Conservation (phyloP, 2,797 vertebrate species). For the Gymnopithys bicolor region DNA sequence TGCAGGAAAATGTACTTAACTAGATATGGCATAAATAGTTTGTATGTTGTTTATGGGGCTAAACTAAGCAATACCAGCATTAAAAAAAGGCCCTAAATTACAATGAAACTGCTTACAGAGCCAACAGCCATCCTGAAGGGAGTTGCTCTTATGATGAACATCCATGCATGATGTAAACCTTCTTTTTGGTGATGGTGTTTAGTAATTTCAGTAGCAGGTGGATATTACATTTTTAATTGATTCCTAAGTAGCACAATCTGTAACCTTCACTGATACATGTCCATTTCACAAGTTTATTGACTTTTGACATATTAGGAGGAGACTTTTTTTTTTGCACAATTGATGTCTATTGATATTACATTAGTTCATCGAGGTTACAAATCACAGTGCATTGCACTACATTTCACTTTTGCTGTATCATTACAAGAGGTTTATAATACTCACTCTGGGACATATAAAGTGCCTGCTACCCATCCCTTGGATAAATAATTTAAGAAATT, state of each 20-base stretch:
- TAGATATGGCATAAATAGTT: neutral
- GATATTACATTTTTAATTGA: slow-evolving; percentile 65
- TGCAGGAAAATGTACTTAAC: neutral
- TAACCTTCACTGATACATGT: slow-evolving; percentile 52
- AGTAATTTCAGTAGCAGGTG: slow-evolving; percentile 44
- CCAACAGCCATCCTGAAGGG: neutral
- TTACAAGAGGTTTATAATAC: slow-evolving; percentile 50
- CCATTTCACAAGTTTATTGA: slow-evolving; percentile 63
- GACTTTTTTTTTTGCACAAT: slow-evolving; percentile 20
- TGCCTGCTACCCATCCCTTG: slow-evolving; percentile 49
- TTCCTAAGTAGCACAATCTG: slow-evolving; percentile 55
- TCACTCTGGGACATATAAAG: slow-evolving; percentile 50
- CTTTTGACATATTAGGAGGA: slow-evolving; percentile 45
- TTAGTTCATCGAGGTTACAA: slow-evolving; percentile 69
- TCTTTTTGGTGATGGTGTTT: neutral
- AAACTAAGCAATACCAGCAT: neutral
- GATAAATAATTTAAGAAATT: slow-evolving; percentile 74
- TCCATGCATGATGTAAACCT: slow-evolving; percentile 13
- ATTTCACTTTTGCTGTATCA: slow-evolving; percentile 53
- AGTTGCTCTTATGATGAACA: neutral
- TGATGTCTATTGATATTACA: slow-evolving; percentile 67
- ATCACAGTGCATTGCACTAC: slow-evolving; percentile 43
- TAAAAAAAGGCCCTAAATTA: neutral
- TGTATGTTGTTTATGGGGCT: neutral
- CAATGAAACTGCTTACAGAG: neutral